phyloP scores from a whole-genome alignment of 1,140 invertebrate genomes.

The Tribolium castaneum region DNA sequence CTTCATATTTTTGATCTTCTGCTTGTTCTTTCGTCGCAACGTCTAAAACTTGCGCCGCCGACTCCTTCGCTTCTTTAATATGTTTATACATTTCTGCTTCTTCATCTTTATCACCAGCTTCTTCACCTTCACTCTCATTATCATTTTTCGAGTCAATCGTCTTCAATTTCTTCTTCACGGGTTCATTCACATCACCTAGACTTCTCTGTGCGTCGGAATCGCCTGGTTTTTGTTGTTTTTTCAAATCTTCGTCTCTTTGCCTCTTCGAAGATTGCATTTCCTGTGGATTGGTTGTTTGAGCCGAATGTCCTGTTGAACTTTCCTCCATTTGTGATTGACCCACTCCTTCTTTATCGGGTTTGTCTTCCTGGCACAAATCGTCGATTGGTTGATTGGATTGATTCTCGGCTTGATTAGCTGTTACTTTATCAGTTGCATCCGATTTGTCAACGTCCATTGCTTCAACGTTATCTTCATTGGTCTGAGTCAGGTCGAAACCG shows the following conservation, averaged over 20 bases:
- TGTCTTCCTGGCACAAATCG: conserved; percentile 63
- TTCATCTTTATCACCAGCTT: conserved; percentile 64
- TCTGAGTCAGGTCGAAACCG: conserved; percentile 62
- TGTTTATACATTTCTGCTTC: conserved; percentile 84
- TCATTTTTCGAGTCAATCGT: conserved; percentile 64
- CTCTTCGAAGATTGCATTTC: conserved; percentile 54
- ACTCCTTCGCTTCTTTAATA: conserved; percentile 79
- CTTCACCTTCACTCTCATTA: conserved; percentile 65
- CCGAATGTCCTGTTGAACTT: conserved; percentile 65
- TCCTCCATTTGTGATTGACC: conserved; percentile 67
- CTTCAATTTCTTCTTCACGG: conserved; percentile 68
- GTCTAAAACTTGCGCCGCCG: conserved; percentile 68
- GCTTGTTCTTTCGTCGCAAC: conserved; percentile 87
- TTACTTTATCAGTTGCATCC: conserved; percentile 61
- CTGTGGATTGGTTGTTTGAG: conserved; percentile 60
- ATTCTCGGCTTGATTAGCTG: conserved; percentile 62
- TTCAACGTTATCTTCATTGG: conserved; percentile 64
- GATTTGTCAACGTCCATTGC: conserved; percentile 63
- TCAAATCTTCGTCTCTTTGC: conserved; percentile 57
- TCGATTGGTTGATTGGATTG: conserved; percentile 58
- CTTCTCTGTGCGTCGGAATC: conserved; percentile 65
- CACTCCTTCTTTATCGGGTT: conserved; percentile 65
- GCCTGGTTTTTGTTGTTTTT: conserved; percentile 66
- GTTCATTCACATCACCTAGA: conserved; percentile 64
- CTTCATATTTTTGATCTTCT: conserved; percentile 72